These are phyloP conservation scores for Geophilus truncorum DNA, from an alignment of 2,888 invertebrate species.

Conservation along the genomic window DNA sequence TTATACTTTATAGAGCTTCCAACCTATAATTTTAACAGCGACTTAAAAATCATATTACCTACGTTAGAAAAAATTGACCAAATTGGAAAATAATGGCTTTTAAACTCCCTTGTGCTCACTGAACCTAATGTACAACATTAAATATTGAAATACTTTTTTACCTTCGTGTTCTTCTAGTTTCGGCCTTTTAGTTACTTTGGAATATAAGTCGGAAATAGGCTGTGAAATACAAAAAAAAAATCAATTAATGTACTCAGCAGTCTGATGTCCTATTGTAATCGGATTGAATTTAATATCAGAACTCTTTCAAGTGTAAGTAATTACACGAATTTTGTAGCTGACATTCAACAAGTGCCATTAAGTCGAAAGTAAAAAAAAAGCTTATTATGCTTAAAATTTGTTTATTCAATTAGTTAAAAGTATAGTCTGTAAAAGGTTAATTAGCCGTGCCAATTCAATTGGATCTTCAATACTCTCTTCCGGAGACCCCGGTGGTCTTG, in stretches of 20 bases:
- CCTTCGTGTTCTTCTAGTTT: constrained; percentile 17
- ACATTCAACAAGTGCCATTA: background rate
- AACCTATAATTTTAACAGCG: too few relatives aligned
- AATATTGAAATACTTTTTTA: too few relatives aligned
- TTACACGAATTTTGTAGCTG: background rate
- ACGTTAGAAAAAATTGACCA: too few relatives aligned
- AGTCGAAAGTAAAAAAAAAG: background rate
- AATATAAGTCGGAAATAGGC: constrained; percentile 1
- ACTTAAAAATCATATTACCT: too few relatives aligned
- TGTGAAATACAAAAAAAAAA: background rate
- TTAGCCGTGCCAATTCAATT: constrained; percentile 22
- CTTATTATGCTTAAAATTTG: background rate
- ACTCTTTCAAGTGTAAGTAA: background rate
- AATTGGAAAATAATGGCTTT: too few relatives aligned
- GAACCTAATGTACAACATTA: too few relatives aligned
- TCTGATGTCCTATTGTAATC: too few relatives aligned
- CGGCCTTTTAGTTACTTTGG: background rate
- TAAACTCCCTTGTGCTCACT: too few relatives aligned
- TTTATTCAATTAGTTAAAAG: background rate
- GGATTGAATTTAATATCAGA: background rate
- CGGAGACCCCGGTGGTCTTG: constrained; percentile 6
- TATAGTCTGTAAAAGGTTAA: constrained; percentile 21
- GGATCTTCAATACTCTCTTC: background rate
- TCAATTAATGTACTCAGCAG: too few relatives aligned
- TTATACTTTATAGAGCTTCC: too few relatives aligned